Evolutionary conservation across 2,797 vertebrate species (phyloP), one percentile per base, ranked within the genome.

Genomic region (Dermochelys coriacea): DNA sequence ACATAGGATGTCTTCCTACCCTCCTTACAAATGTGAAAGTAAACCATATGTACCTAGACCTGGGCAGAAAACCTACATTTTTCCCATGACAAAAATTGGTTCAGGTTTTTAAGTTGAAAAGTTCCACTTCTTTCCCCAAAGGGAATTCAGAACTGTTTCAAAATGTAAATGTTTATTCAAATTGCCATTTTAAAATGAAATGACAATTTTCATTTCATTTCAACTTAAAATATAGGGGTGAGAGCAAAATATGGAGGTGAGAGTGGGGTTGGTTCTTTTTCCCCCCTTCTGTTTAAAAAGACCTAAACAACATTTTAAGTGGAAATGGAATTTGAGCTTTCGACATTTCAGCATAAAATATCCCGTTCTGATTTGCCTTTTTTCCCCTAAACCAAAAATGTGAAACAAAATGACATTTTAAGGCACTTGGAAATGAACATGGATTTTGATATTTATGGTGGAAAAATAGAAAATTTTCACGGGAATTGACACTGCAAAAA

Each of bases 21-120:
- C 31, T 78, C 47, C 9, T 3, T 6, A 50, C 11, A 16, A 14
- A 52, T 77, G 6, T 37, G 51, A 74, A 88, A 47, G 0, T 0
- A 88, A 88, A 45, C 0, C 5, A n/a, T 0, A 0, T 5, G 37
- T 79, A n/a, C 5, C 0, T 1, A 82, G 47, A 80, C 1, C 14
- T 27, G 29, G 8, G 68, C 75, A 61, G 16, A 87, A 57, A 0
- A 0, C 5, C 3, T 85, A 80, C 41, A 6, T 57, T 2, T 52
- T 8, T 8, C 50, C 64, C 21, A 49, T 54, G n/a, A 37, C 37
- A 84, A 88, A 82, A 6, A 37, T n/a, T 75, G 29, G 5, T 27
- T 90, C 15, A 6, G 0, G 1, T 37, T 27, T 54, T 29, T 51
- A 4, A 2, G 12, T 12, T 52, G 12, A 77, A 89, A 61, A 5